A percentile compares a stretch with the other conserved stretches of the same genome.
Evolutionary conservation across 2,888 invertebrate species (phyloP).

Genomic region (Drosophila diplacantha): DNA sequence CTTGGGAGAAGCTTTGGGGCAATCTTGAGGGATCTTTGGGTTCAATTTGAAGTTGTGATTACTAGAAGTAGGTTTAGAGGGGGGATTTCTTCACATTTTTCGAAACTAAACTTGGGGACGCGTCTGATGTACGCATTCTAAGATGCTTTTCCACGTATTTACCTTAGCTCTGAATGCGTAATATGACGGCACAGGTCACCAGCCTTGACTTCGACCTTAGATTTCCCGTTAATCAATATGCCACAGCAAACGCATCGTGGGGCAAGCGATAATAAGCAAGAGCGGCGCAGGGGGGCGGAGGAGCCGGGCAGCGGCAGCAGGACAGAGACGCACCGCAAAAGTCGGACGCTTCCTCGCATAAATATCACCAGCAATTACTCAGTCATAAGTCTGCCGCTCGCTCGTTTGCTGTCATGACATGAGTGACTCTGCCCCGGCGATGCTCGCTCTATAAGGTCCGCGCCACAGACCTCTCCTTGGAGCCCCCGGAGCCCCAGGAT

Average conservation of each 20-base stretch:
- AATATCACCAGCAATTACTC: constrained; percentile 77
- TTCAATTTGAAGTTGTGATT: too few relatives aligned
- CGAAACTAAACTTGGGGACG: background rate
- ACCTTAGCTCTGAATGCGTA: too few relatives aligned
- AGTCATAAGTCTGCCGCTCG: constrained; percentile 76
- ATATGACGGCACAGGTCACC: too few relatives aligned
- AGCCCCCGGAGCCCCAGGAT: constrained; percentile 29
- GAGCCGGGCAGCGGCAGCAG: background rate
- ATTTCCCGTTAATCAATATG: constrained; percentile 46
- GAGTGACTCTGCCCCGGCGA: constrained; percentile 65
- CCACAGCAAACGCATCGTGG: constrained; percentile 49
- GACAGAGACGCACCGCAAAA: constrained; percentile 24
- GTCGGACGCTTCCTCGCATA: constrained; percentile 77
- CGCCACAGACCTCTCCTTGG: constrained; percentile 60
- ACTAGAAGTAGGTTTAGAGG: too few relatives aligned
- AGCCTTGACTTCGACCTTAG: background rate
- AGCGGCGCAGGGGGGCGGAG: constrained; percentile 12
- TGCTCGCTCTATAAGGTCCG: constrained; percentile 65
- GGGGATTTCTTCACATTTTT: background rate
- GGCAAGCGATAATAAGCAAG: constrained; percentile 47
- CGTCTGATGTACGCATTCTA: background rate
- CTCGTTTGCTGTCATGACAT: constrained; percentile 72
- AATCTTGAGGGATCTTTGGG: background rate
- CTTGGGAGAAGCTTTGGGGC: background rate
- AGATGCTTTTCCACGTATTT: background rate